Evolutionary conservation across 37 sponge, comb jelly and placozoan species (phyloP).

Genomic region (Haliclona indistincta): DNA sequence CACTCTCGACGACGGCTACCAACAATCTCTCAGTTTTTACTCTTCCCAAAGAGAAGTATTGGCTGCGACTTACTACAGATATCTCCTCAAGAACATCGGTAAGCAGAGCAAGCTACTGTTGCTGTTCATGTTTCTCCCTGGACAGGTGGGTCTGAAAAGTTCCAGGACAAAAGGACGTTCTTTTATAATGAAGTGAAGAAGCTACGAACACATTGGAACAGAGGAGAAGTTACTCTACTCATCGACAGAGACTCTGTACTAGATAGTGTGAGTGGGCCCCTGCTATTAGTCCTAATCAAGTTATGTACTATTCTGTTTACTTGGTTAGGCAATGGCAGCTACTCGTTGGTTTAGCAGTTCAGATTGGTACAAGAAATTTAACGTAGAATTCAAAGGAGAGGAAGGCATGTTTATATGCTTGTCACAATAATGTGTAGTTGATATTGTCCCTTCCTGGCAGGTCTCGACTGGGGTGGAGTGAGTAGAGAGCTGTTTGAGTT

Average conservation of each 20-base stretch:
- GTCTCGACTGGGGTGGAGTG: conserved; percentile 88
- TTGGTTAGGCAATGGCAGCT: conserved; percentile 45
- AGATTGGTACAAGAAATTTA: conserved; percentile 76
- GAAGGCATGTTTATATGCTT: conserved; percentile 50
- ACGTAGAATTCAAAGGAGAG: conserved; percentile 67
- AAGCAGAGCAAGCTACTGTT: background rate
- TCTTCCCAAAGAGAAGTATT: conserved; percentile 46
- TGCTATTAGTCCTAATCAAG: no score
- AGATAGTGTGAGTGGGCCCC: conserved; percentile 59
- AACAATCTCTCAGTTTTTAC: conserved; percentile 26
- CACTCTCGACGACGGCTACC: conserved; percentile 63
- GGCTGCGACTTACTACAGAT: conserved; percentile 71
- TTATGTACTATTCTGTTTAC: background rate
- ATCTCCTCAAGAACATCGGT: conserved; percentile 78
- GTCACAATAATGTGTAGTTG: background rate
- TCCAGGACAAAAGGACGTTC: conserved; percentile 66
- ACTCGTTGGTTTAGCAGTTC: conserved; percentile 32
- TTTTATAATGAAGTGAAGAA: conserved; percentile 59
- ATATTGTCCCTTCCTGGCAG: conserved; percentile 16
- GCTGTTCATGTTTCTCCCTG: background rate
- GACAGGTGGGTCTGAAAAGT: conserved; percentile 83
- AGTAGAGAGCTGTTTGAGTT: conserved; percentile 81
- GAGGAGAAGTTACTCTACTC: conserved; percentile 20
- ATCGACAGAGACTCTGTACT: conserved; percentile 53
- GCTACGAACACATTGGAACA: conserved; percentile 3